Evolutionary conservation across 2,888 invertebrate genomes (phyloP), one percentile per base, ranked within the genome.

Genomic region (Polydrusus cervinus): DNA sequence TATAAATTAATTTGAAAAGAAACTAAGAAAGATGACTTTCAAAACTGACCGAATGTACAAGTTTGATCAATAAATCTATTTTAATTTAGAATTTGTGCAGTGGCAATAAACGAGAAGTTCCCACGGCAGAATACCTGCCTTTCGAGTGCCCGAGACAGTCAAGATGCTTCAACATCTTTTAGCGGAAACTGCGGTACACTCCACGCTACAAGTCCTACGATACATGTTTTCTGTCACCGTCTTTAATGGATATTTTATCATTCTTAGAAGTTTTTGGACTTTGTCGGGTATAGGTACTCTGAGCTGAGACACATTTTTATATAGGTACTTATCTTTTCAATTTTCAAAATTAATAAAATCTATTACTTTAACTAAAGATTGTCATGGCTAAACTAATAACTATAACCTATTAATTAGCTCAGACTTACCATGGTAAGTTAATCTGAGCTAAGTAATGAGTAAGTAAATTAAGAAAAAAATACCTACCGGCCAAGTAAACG

Each of bases 401-500:
- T n/a, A n/a, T n/a, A n/a, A n/a, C n/a, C n/a, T n/a, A n/a, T n/a
- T n/a, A n/a, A n/a, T n/a, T n/a, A 34, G 10, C 34, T 34, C 25
- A 25, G 25, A 40, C 7, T 40, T 3, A 40, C n/a, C n/a, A n/a
- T n/a, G n/a, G n/a, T n/a, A n/a, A n/a, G n/a, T n/a, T n/a, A n/a
- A n/a, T n/a, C n/a, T 40, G 40, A 9, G 9, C 40, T 40, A 40
- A 11, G n/a, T n/a, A n/a, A 9, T 1, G 1, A 40, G 40, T 11
- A 43, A 43, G n/a, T 7, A 3, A 43, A 43, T n/a, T 13, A 43
- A 18, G 20, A 8, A 25, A n/a, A 53, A 53, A 47, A 79, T 78
- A 94, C 97, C 97, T 90, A 98, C 98, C 95, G 97, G 97, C 98
- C 98, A 98, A 83, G 96, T 93, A 88, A 97, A 97, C 86, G 95